Conservation (phyloP, 2,888 invertebrate genomes). For the Apodemia mormo region DNA sequence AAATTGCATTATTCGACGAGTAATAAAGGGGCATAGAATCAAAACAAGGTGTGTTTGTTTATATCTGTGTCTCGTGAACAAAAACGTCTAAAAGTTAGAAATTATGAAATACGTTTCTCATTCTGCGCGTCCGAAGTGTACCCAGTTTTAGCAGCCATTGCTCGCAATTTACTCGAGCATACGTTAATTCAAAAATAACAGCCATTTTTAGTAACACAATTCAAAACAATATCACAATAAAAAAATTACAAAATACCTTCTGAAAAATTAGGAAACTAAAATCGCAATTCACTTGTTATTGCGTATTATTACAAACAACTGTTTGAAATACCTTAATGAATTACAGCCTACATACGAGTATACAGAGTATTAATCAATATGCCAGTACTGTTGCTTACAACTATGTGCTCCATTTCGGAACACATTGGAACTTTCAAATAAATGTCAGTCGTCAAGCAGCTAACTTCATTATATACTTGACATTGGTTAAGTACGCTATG, state of each 20-base stretch:
- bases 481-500: no score
- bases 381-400: not conserved
- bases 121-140: not conserved
- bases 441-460: no score
- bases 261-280: not conserved
- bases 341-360: not conserved
- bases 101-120: not conserved
- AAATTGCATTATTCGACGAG: no score
- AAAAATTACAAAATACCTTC: not conserved
- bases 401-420: no score
- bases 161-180: not conserved
- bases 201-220: not conserved
- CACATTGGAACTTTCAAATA: no score
- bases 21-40: no score
- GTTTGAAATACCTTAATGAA: not conserved
- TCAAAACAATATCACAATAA: not conserved
- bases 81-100: not conserved
- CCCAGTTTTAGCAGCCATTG: not conserved
- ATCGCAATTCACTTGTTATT: not conserved
- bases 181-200: not conserved
- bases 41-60: no score
- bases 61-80: no score
- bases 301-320: not conserved
- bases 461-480: no score
- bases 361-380: conserved; percentile 5